These are phyloP conservation scores for Chondrilla cf. caribensis DNA, from an alignment of 37 sponge, comb jelly and placozoan genomes.

Conservation along the genomic window DNA sequence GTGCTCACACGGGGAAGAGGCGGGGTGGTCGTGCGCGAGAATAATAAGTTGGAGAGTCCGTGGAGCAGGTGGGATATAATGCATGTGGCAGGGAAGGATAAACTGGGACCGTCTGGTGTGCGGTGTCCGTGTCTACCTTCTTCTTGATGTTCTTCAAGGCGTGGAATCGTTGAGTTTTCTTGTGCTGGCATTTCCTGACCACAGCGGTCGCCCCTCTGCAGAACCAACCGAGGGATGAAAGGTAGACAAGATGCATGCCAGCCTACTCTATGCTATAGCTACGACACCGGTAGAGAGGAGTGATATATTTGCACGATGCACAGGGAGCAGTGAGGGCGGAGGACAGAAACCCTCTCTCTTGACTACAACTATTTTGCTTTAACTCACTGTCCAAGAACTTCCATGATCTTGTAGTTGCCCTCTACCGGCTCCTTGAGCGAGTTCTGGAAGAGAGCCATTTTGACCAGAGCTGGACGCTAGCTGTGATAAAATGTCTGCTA, in stretches of 20 bases:
- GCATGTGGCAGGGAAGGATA: too few species aligned
- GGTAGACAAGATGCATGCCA: too few species aligned
- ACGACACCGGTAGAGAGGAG: too few species aligned
- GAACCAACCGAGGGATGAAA: background rate
- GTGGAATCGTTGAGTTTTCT: conserved; percentile 1
- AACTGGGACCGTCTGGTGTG: too few species aligned
- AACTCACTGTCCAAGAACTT: conserved; percentile 10
- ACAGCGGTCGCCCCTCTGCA: conserved; percentile 38
- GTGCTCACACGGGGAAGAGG: background rate
- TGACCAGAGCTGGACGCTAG: background rate
- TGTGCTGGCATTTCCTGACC: conserved; percentile 28
- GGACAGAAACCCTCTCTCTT: too few species aligned
- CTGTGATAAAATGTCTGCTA: conserved; percentile 1
- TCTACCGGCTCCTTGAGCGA: conserved; percentile 4
- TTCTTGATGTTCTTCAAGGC: conserved; percentile 40
- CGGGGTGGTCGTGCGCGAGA: too few species aligned
- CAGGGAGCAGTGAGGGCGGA: too few species aligned
- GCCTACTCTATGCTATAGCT: too few species aligned
- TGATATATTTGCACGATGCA: too few species aligned
- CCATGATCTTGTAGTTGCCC: background rate
- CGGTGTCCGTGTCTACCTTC: background rate
- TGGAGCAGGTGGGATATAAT: too few species aligned
- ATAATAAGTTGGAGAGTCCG: too few species aligned
- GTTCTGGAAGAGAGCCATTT: conserved; percentile 9
- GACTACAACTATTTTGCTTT: too few species aligned